Evolutionary conservation across 2,888 invertebrate genomes (phyloP), one percentile per base, ranked within the genome.

Genomic region (Agrochola lychnidis): DNA sequence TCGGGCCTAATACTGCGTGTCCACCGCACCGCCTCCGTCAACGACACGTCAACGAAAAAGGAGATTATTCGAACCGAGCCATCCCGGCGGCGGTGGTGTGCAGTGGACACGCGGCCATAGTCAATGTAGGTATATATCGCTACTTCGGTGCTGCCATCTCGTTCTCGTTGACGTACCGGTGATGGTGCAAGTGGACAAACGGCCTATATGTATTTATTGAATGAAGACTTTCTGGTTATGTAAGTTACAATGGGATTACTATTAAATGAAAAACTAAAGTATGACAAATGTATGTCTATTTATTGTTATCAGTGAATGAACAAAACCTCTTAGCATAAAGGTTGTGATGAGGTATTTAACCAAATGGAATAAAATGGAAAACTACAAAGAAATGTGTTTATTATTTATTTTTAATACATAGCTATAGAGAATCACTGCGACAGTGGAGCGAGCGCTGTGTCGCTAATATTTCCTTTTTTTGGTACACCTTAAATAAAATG

Each of bases 381-480:
- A 73, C 68, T 81, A 85, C 76, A 73, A 80, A 82, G 87, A 78
- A 83, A 82, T 90, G 85, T 90, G 91, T 93, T 94, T 92, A 93
- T 94, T 94, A 91, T 94, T 96, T 94, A 94, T 94, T 95, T 87
- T 95, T 92, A 94, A 93, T 95, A 95, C 92, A 95, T 95, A 95
- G 94, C 96, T 96, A 96, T 94, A 94, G 94, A 94, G 94, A 93
- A 94, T 94, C 94, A 92, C 93, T 87, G 88, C 88, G 86, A 88
- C 94, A 91, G 91, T 90, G 92, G 89, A 90, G 88, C 84, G 83
- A 81, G 82, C 89, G 90, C 77, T 86, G 82, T 86, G 83, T 70
- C 90, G 88, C 88, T 78, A 80, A 79, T 88, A 88, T 89, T 88
- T 87, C 87, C 90, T 89, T 87, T 93, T 90, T 95, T 96, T 96